Evolutionary conservation across 30 jellyfish, hydroid and myxozoan species (phyloP), one percentile per base, ranked within the genome.

Genomic region (Pelagia noctiluca): DNA sequence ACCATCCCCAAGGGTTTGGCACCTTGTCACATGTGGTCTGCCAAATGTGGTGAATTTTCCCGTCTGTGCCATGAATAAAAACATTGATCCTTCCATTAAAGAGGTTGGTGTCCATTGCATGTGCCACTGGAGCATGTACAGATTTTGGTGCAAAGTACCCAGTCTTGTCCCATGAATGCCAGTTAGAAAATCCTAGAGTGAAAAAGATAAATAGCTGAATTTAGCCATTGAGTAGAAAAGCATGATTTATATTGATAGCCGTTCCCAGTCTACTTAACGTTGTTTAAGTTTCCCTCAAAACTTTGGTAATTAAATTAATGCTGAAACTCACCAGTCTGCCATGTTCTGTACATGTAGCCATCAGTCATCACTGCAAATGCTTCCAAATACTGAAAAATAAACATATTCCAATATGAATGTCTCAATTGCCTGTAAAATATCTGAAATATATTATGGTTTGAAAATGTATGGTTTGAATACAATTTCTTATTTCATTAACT

Each of bases 1-100:
- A 94, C 99, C 99, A 94, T 19, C 99, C 99, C 99, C 99, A 94
- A 0, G 99, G 99, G 73, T 94, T 94, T 23, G 99, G 99, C 49
- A 94, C 99, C 53, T 88, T 88, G 91, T 94, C 99, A 83, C 99
- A 94, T 1, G 99, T 94, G 50, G 99, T 94, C 64, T 94, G 99
- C 97, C 97, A 94, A 19, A 94, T 94, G 76, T 94, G 99, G 70
- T 94, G 97, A 33, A 94, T 57, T 52, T 87, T 80, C 1, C 96
- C 97, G 83, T 94, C 99, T 12, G 93, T 83, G 26, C 99, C 97
- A 69, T 88, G 96, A n/a, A 94, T 86, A 76, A 94, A 94, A 7
- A 94, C 97, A 63, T 94, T 87, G 37, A 94, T 63, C 66, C 94
- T 50, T 26, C 99, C 99, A 83, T 94, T 94, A 78, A 94, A 94